Evolutionary conservation across 1,140 invertebrate species (phyloP), one percentile per base, ranked within the genome.

Genomic region (Bombus vancouverensis): DNA sequence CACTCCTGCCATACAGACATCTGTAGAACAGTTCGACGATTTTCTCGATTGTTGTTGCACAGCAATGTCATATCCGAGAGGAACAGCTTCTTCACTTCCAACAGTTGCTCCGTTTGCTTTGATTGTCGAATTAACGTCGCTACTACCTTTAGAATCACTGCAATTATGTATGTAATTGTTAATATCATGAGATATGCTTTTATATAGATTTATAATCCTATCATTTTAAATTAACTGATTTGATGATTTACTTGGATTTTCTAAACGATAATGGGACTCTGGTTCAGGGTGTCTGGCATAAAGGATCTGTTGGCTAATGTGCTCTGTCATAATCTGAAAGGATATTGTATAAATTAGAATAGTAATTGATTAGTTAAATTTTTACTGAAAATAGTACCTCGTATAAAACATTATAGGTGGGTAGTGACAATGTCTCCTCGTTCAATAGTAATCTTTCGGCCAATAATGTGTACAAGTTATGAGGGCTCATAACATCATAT

Each of bases 1-100:
- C 99, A 99, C 93, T 99, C 99, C 95, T 99, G 99, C 99, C 99
- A 99, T 2, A 99, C 99, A 12, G 99, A 99, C 99, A 99, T 99
- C 95, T 99, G 99, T 25, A 99, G 96, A 3, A 99, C 98, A 1
- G 98, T 99, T 88, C 99, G 96, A 75, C 99, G 95, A 95, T 99
- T 99, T 94, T 99, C 99, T 34, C 98, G 96, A 94, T 99, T 99
- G 93, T 99, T 99, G 93, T 99, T 99, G 94, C 99, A 99, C 32
- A 99, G 95, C 78, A 99, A 95, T 9, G 98, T 99, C 97, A 99
- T 99, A 94, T 99, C 99, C 28, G 98, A 98, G 6, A 99, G 96
- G 94, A 99, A 99, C 15, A 99, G 95, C 93, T 99, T 99, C 93
- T 99, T 99, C 71, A 99, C 98, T 94, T 99, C 98, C 81, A 99